A percentile compares a stretch with the other conserved stretches of the same genome.
These are phyloP conservation scores for Chelidonichthys spinosus DNA, from an alignment of 2,797 vertebrate species.

Conservation along the genomic window DNA sequence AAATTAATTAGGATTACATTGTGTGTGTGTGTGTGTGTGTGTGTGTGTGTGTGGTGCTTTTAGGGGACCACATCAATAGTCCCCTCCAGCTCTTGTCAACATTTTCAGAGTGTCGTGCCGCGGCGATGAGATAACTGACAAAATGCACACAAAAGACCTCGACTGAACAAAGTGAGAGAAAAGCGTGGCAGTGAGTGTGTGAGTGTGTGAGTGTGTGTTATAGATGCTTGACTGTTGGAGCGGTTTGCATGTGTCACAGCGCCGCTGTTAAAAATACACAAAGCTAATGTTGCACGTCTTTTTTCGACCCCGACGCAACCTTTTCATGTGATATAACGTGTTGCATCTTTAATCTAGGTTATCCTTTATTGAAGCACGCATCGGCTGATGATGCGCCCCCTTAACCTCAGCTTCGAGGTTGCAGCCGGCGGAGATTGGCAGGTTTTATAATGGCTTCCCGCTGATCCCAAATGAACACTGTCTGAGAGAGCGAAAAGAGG, in stretches of 20 bases:
- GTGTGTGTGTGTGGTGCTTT: conserved; percentile 24
- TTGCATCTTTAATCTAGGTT: conserved; percentile 36
- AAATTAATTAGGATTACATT: conserved; percentile 43
- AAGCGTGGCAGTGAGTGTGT: conserved; percentile 8
- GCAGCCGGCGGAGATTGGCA: conserved; percentile 45
- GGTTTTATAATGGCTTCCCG: conserved; percentile 59
- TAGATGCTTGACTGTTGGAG: conserved; percentile 5
- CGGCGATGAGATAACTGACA: conserved; percentile 24
- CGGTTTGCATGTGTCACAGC: background rate
- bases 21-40: background rate
- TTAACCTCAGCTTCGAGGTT: conserved; percentile 37
- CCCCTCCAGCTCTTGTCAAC: conserved; percentile 48
- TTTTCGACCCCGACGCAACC: conserved; percentile 7
- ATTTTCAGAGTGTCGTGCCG: conserved; percentile 58
- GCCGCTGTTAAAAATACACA: conserved; percentile 19
- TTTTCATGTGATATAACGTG: background rate
- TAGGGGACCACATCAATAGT: conserved; percentile 49
- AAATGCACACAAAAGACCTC: conserved; percentile 31
- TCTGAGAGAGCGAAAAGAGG: conserved; percentile 23
- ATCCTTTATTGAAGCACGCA: conserved; percentile 22
- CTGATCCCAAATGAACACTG: conserved; percentile 51
- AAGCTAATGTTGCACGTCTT: background rate
- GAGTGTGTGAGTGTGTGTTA: conserved; percentile 4
- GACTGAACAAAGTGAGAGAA: background rate
- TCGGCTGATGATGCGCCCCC: background rate